A percentile compares a stretch with the other conserved stretches of the same genome.
phyloP scores from a whole-genome alignment of 1,140 invertebrate species.

The Nymphalis io region DNA sequence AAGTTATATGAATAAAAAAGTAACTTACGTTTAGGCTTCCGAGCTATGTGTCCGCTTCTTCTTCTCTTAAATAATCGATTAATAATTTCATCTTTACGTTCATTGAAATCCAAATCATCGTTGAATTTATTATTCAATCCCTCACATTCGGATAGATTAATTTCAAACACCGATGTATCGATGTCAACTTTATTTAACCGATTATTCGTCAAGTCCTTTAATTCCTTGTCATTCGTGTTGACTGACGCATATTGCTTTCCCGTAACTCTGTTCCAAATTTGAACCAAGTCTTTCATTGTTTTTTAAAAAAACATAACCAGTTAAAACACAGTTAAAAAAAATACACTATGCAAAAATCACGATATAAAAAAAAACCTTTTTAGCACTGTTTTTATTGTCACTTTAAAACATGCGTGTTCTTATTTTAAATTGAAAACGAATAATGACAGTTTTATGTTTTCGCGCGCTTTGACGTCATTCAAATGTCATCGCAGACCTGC shows the following conservation, averaged over 20 bases:
- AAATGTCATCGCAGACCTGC: neutral
- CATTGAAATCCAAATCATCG: constrained; percentile 54
- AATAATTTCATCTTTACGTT: constrained; percentile 74
- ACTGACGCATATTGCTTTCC: constrained; percentile 76
- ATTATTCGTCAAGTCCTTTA: constrained; percentile 61
- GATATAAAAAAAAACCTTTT: neutral
- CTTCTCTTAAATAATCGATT: constrained; percentile 80
- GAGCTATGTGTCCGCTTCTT: constrained; percentile 65
- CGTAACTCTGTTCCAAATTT: constrained; percentile 80
- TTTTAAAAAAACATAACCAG: constrained; percentile 30
- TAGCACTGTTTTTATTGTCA: constrained; percentile 29
- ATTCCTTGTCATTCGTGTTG: constrained; percentile 60
- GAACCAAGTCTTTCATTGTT: constrained; percentile 82
- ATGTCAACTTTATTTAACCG: constrained; percentile 53
- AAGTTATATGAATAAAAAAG: constrained; percentile 14
- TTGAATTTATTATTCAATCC: constrained; percentile 59
- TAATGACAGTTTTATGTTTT: neutral
- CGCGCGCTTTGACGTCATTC: neutral
- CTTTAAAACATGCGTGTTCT: neutral
- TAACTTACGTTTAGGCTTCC: constrained; percentile 80
- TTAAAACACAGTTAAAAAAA: neutral
- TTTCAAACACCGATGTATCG: constrained; percentile 52
- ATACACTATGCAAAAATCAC: constrained; percentile 37
- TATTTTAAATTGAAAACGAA: neutral
- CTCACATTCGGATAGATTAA: constrained; percentile 64